Evolutionary conservation across 1,140 invertebrate species (phyloP).

Genomic region (Centruroides sculpturatus): DNA sequence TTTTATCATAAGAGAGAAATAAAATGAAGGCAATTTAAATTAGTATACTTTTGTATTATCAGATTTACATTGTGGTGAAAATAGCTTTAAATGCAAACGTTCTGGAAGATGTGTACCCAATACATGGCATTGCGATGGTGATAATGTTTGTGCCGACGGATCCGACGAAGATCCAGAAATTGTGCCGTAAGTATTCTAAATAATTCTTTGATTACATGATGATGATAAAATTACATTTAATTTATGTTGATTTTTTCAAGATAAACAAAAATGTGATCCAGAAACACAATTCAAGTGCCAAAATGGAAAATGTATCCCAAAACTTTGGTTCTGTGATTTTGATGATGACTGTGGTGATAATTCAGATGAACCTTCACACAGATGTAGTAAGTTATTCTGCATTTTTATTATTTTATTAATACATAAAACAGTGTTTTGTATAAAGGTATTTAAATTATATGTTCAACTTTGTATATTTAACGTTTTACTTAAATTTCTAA

Average conservation of each 20-base stretch:
- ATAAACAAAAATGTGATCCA: constrained; percentile 62
- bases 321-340: constrained; percentile 89
- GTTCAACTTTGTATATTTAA: not conserved
- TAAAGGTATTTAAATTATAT: not conserved
- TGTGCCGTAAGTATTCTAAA: constrained; percentile 51
- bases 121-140: constrained; percentile 68
- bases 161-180: constrained; percentile 77
- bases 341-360: constrained; percentile 81
- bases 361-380: constrained; percentile 81
- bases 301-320: constrained; percentile 89
- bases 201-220: not conserved
- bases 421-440: not conserved
- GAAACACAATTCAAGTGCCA: constrained; percentile 45
- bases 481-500: not conserved
- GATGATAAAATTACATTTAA: not conserved
- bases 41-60: not conserved
- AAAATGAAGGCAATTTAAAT: no score
- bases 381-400: constrained; percentile 43
- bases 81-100: constrained; percentile 81
- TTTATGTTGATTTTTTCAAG: constrained; percentile 25
- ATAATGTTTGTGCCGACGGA: constrained; percentile 85
- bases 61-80: constrained; percentile 47
- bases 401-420: no score
- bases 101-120: constrained; percentile 84
- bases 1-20: no score